Conservation (phyloP, 1,140 invertebrate genomes). For the Plodia interpunctella region DNA sequence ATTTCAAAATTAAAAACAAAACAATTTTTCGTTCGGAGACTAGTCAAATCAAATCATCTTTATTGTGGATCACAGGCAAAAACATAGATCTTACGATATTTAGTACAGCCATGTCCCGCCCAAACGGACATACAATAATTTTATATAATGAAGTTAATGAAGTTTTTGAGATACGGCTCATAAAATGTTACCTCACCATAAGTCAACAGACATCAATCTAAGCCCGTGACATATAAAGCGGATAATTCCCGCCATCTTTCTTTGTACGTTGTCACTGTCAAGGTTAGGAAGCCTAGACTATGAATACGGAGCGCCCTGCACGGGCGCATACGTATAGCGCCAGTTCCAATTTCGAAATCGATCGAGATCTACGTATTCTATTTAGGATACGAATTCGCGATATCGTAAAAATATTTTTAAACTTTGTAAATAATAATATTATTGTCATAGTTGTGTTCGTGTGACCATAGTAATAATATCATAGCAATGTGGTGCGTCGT, state of each 20-base stretch:
- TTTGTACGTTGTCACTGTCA: conserved; percentile 10
- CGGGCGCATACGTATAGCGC: conserved; percentile 22
- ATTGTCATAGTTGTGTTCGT: too few relatives aligned
- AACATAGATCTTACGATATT: too few relatives aligned
- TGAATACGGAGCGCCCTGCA: conserved; percentile 20
- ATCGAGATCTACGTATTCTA: conserved; percentile 16
- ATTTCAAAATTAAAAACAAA: too few relatives aligned
- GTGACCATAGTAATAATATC: too few relatives aligned
- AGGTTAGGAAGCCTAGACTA: conserved; percentile 20
- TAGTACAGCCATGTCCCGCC: too few relatives aligned
- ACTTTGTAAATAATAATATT: too few relatives aligned
- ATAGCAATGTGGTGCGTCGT: too few relatives aligned
- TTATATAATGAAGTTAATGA: too few relatives aligned
- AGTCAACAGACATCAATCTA: conserved; percentile 12
- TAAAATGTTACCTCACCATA: not conserved
- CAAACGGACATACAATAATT: too few relatives aligned
- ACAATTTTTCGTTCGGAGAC: too few relatives aligned
- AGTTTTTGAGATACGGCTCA: not conserved
- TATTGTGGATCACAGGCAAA: too few relatives aligned
- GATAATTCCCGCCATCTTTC: conserved; percentile 2
- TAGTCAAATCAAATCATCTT: too few relatives aligned
- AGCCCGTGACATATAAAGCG: not conserved
- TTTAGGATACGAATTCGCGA: not conserved
- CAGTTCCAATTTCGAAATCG: conserved; percentile 24
- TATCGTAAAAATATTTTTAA: not conserved